Base-by-base conservation (phyloP, 1,140 invertebrate species). In the Schlechtendalia chinensis region DNA sequence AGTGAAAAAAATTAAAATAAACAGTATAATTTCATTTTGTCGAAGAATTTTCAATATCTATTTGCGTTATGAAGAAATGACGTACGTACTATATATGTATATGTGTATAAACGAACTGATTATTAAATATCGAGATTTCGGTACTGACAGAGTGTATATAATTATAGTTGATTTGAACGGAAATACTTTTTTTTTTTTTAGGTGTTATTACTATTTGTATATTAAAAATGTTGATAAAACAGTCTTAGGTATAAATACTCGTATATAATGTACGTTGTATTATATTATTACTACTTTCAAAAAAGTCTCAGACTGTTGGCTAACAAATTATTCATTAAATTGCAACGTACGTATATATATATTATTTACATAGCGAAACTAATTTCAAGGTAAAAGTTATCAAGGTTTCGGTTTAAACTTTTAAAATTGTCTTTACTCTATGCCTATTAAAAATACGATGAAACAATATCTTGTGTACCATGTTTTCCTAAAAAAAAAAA, bases 371-470 rank as follows among this genome's bases (percentile, higher is more conserved):
- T 11, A 45, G 32, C 63, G 10, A 65, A 65, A 65, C 32, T 65
- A 45, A 65, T 65, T 65, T 65, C 19, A 65, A 65, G 32, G 32
- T 3, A 14, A 45, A 45, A 22, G 22, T n/a, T 3, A 1, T 65
- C 63, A 65, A 65, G 63, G 63, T 65, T 65, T 65, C 5, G 19
- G 29, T 22, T 39, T n/a, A 65, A 65, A 45, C 63, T 65, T 65
- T 39, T n/a, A n/a, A 65, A 32, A 65, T 65, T 65, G 19, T 65
- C 29, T 65, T 65, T 65, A 39, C 19, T 65, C n/a, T 32, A 8
- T 39, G 32, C 32, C 32, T 8, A 39, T 67, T 14, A 22, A 67
- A 45, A 67, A 67, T 27, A 67, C 11, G 29, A 22, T 12, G 3
- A 65, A 29, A 29, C 5, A 61, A 65, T 65, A 39, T 39, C 3